phyloP scores from a whole-genome alignment of 2,888 invertebrate species.

The Spodoptera exigua region DNA sequence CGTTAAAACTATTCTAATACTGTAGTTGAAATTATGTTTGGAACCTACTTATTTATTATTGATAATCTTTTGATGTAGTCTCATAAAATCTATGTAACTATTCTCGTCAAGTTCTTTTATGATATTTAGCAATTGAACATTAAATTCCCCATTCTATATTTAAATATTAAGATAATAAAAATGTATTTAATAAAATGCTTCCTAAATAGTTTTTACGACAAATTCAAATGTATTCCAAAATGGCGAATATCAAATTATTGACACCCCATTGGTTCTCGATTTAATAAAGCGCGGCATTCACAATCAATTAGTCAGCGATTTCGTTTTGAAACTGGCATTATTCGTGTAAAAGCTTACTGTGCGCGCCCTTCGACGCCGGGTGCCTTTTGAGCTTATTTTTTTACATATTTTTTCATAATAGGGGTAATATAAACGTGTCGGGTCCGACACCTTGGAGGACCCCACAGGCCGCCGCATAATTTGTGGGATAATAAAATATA shows the following conservation, averaged over 20 bases:
- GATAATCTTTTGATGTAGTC: no score
- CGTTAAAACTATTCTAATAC: no score
- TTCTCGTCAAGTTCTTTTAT: conserved; percentile 8
- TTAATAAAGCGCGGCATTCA: conserved; percentile 76
- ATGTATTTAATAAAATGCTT: no score
- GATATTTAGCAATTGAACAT: neutral
- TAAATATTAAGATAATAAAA: no score
- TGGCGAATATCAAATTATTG: conserved; percentile 49
- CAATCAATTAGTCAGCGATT: conserved; percentile 87
- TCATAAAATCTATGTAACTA: conserved; percentile 14
- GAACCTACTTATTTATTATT: no score
- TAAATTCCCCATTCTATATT: no score
- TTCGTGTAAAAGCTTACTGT: conserved; percentile 78
- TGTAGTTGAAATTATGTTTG: no score
- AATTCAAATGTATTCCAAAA: conserved; percentile 48
- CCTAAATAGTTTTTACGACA: no score
- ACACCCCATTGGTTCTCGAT: conserved; percentile 76
- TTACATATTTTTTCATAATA: conserved; percentile 77
- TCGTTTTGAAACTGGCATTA: conserved; percentile 75
- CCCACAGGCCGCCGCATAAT: conserved; percentile 84
- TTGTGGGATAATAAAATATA: conserved; percentile 86
- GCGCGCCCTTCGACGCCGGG: conserved; percentile 65
- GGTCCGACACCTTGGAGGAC: conserved; percentile 86
- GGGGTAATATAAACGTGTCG: conserved; percentile 86
- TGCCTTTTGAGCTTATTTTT: conserved; percentile 79